phyloP scores from a whole-genome alignment of 2,888 invertebrate genomes.

The Leptura quadrifasciata region DNA sequence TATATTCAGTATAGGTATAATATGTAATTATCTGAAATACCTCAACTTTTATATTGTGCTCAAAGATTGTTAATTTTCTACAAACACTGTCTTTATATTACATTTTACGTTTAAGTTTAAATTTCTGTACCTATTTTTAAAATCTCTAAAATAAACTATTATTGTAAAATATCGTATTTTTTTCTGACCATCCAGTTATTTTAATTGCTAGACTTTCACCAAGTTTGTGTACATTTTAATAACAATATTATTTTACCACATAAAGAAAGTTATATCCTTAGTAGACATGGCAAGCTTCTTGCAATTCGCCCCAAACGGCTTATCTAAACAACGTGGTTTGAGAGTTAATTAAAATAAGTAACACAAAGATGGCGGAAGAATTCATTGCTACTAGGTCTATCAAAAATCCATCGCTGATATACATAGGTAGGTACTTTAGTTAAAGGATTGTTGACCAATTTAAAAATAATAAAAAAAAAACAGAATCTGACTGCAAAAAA shows the following conservation, averaged over 20 bases:
- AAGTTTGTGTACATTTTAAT: background rate
- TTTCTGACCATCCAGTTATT: constrained; percentile 17
- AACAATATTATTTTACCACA: background rate
- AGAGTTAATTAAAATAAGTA: background rate
- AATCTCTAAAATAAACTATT: constrained; percentile 34
- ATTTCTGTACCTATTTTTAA: constrained; percentile 42
- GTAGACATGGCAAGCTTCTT: background rate
- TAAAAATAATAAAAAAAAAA: no score
- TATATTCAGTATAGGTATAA: constrained; percentile 51
- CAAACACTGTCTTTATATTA: constrained; percentile 48
- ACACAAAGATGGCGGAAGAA: background rate
- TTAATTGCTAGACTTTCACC: constrained; percentile 10
- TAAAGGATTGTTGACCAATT: no score
- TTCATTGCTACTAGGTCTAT: background rate
- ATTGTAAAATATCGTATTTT: constrained; percentile 15
- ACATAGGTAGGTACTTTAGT: no score
- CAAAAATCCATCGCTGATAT: background rate
- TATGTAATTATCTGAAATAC: constrained; percentile 54
- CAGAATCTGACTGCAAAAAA: no score
- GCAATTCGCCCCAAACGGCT: background rate
- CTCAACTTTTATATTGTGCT: constrained; percentile 57
- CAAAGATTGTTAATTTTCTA: constrained; percentile 56
- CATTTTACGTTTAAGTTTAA: constrained; percentile 41
- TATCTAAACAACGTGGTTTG: background rate
- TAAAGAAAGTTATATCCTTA: constrained; percentile 4